These are phyloP conservation scores for Onychomys leucogaster DNA, from an alignment of 2,797 vertebrate species.

Conservation along the genomic window DNA sequence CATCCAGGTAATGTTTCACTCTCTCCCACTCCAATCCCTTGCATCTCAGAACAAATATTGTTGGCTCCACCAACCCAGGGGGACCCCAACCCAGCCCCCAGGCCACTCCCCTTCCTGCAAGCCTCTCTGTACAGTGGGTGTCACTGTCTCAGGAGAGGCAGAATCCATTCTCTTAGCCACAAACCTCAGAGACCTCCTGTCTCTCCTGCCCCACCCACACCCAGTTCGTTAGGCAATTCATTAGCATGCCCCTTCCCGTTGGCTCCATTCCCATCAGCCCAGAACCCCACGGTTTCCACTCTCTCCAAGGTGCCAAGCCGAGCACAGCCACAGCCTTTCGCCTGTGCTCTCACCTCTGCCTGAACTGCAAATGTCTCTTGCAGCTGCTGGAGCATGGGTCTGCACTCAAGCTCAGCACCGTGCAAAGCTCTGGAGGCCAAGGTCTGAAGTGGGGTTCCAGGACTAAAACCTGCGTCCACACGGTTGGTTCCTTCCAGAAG, in stretches of 20 bases:
- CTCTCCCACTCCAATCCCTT: rapidly evolving
- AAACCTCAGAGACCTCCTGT: neutral
- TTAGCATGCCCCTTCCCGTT: neutral
- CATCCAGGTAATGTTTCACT: neutral
- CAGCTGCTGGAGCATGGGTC: neutral
- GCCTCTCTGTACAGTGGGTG: neutral
- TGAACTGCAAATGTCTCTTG: neutral
- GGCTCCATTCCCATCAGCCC: neutral
- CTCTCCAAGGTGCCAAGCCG: neutral
- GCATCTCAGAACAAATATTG: neutral
- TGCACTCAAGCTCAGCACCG: rapidly evolving
- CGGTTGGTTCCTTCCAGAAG: neutral
- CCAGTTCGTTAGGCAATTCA: neutral
- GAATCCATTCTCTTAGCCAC: neutral
- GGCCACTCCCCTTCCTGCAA: neutral
- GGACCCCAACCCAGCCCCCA: neutral
- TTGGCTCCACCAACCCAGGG: neutral
- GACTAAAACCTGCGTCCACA: rapidly evolving
- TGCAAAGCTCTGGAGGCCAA: neutral
- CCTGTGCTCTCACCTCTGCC: neutral
- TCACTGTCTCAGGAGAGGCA: neutral
- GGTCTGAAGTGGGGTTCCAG: neutral
- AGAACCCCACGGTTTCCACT: neutral
- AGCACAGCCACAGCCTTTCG: neutral
- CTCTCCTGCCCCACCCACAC: too few species aligned